Evolutionary conservation across 2,888 invertebrate genomes (phyloP), one percentile per base, ranked within the genome.

Genomic region (Notodonta dromedarius): DNA sequence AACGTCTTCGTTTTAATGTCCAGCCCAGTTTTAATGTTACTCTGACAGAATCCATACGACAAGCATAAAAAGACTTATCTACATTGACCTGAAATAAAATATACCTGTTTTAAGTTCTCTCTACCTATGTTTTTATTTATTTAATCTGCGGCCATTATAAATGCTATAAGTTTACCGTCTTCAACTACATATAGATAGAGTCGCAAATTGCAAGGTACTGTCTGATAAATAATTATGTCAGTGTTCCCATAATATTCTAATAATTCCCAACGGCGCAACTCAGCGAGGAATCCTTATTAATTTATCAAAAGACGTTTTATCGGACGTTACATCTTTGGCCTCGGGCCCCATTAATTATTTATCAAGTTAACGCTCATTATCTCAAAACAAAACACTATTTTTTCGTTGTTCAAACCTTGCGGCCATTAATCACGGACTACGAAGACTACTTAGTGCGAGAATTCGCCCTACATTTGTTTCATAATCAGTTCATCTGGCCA

Each of bases 281-380:
- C 24, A 24, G 32, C 59, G 59, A 58, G 51, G 57, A 55, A 62
- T 67, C 55, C 58, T 73, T 73, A 76, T 78, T 77, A 79, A 80
- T 83, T 80, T 79, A 80, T 80, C 79, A 79, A 78, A 70, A 66
- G 58, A 64, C 61, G 66, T 62, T 67, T 60, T 75, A 71, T 74
- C 70, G 66, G 71, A 69, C 67, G 73, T 74, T 73, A 73, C 70
- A 77, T 86, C 82, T 83, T 66, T 70, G 64, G 69, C 70, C 75
- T 73, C 70, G 65, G 59, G 65, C 69, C 73, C 81, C 85, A 88
- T 89, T 88, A 86, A 89, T 88, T 88, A 88, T 88, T 84, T 85
- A 84, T 83, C 81, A 84, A 83, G 80, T 87, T 85, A 87, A 83
- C 86, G 87, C 86, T 88, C 85, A 86, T 88, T 89, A 89, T 85